Conservation (phyloP, 2,888 invertebrate species). For the Acleris emargana region DNA sequence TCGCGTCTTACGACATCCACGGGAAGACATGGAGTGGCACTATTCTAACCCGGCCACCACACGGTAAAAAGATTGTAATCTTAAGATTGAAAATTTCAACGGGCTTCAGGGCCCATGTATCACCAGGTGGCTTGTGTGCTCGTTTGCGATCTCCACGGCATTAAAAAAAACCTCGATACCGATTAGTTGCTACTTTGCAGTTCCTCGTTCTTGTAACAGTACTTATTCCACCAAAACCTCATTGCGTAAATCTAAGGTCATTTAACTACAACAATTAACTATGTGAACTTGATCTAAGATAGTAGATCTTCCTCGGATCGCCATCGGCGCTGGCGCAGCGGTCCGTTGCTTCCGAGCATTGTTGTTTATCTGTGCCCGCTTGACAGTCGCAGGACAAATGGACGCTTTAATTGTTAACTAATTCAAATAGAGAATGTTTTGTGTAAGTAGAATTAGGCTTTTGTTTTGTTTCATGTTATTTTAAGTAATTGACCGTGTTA, state of each 20-base stretch:
- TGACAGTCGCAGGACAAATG: conserved; percentile 34
- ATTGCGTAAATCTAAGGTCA: conserved; percentile 33
- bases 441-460: not conserved
- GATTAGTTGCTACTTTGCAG: not conserved
- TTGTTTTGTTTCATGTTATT: too few species aligned
- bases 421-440: conserved; percentile 20
- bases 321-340: conserved; percentile 47
- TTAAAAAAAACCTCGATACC: too few species aligned
- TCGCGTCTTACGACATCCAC: too few species aligned
- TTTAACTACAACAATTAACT: conserved; percentile 34
- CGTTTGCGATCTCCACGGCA: too few species aligned
- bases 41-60: too few species aligned
- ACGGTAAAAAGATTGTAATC: too few species aligned
- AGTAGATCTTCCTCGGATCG: conserved; percentile 40
- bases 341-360: conserved; percentile 60
- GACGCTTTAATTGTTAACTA: conserved; percentile 31
- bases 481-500: too few species aligned
- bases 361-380: conserved; percentile 40
- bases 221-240: conserved; percentile 7
- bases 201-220: not conserved
- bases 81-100: too few species aligned
- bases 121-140: too few species aligned
- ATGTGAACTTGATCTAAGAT: conserved; percentile 36
- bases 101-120: too few species aligned
- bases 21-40: too few species aligned